phyloP scores from a whole-genome alignment of 2,888 invertebrate species.

The Phaonia tiefii region DNA sequence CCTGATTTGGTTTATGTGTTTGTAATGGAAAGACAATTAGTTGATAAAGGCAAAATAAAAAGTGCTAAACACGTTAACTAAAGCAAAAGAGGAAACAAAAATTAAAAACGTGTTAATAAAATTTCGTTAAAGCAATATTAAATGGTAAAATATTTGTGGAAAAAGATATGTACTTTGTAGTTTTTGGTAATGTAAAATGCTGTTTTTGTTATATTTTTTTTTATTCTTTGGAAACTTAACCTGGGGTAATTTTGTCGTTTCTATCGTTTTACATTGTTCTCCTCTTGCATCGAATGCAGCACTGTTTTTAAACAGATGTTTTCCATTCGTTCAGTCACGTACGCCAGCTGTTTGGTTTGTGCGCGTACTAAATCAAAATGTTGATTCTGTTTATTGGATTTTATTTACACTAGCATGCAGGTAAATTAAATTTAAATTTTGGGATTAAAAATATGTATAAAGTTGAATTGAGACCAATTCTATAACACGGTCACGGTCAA shows the following conservation, averaged over 20 bases:
- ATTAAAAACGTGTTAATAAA: neutral
- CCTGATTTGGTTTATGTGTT: neutral
- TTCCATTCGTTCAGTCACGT: neutral
- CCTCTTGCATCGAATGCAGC: slow-evolving; percentile 26
- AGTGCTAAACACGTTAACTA: too few species aligned
- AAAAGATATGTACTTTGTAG: neutral
- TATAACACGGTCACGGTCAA: too few species aligned
- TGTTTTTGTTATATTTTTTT: neutral
- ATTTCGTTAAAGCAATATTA: too few species aligned
- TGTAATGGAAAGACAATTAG: slow-evolving; percentile 31
- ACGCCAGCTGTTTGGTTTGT: slow-evolving; percentile 49
- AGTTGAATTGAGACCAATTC: too few species aligned
- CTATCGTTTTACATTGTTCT: slow-evolving; percentile 23
- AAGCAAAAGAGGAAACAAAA: slow-evolving; percentile 1
- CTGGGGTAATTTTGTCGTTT: slow-evolving; percentile 48
- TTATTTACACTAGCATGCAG: slow-evolving; percentile 16
- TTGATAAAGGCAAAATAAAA: slow-evolving; percentile 20
- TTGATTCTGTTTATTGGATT: neutral
- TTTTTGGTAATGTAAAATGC: neutral
- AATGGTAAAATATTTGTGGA: neutral
- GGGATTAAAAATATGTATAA: too few species aligned
- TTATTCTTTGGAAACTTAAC: slow-evolving; percentile 28
- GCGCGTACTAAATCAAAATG: slow-evolving; percentile 13
- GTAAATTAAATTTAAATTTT: too few species aligned
- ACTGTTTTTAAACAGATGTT: slow-evolving; percentile 42